Base-by-base conservation (phyloP, 1,140 invertebrate genomes). In the Cotesia glomerata region DNA sequence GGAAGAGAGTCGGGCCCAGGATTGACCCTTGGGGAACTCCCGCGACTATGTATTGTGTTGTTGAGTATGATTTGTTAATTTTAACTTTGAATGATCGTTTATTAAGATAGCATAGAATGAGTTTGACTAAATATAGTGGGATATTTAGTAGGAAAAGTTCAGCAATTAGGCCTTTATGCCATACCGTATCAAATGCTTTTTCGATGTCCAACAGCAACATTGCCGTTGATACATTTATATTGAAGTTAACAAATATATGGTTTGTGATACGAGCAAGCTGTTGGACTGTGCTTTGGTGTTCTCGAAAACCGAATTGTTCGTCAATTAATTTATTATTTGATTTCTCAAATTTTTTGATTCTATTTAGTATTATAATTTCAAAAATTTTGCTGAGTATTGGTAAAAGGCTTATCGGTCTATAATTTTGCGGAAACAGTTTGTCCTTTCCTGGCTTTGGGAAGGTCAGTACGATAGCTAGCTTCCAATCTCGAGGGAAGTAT, bases 271-370 rank as follows among this genome's bases (percentile, higher is more conserved):
- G 67, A 2, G 74, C 59, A 5, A 84, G 18, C 67, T 84, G 82
- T 63, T 82, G 75, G 5, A 69, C 64, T 0, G 84, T 85, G 0
- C 71, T 76, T 9, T 77, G 71, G 9, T 63, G n/a, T 62, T 45
- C 67, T 49, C 81, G 49, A 61, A 86, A 85, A 2, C 80, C 82
- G 71, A 80, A 84, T 75, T 86, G 82, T 8, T 81, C 5, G 7
- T 63, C 35, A 51, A 63, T 68, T 2, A 68, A 2, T 4, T 16
- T 18, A 26, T 69, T 69, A 3, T 45, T 26, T 1, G 16, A 35
- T 9, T 32, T 1, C 3, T 49, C 14, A 13, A 32, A 1, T 13
- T 34, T 36, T 14, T 52, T 64, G 7, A 71, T n/a, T 63, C 69
- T 71, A 14, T 71, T 52, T 2, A 49, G 36, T 11, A 64, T 52